Conservation (phyloP, 2,888 invertebrate genomes). For the Spisula solida region DNA sequence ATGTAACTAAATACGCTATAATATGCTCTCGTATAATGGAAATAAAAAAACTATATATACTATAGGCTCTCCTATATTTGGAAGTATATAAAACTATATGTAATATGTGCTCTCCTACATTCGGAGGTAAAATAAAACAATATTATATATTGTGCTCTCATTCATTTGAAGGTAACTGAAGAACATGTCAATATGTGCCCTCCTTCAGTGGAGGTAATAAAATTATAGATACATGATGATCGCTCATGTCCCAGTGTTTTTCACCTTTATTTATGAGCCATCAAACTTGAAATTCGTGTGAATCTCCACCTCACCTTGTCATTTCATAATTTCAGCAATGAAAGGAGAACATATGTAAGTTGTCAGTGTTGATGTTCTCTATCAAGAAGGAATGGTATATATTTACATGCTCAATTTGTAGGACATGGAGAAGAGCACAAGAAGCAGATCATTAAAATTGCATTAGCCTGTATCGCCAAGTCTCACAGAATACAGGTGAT, state of each 20-base stretch:
- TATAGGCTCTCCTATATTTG: no score
- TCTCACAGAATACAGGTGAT: slow-evolving; percentile 20
- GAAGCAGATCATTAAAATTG: slow-evolving; percentile 31
- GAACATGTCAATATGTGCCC: no score
- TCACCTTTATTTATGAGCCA: not conserved
- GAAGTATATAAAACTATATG: no score
- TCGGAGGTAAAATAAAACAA: no score
- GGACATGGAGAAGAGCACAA: not conserved
- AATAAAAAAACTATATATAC: no score
- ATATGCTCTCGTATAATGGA: no score
- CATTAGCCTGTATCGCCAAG: not conserved
- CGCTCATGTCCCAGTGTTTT: not conserved
- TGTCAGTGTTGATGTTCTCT: slow-evolving; percentile 21
- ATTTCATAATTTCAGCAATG: slow-evolving; percentile 1
- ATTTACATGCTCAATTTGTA: slow-evolving; percentile 37
- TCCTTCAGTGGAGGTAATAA: no score
- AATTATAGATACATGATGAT: no score
- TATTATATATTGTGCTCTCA: no score
- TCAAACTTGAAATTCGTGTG: not conserved
- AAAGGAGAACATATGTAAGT: slow-evolving; percentile 25
- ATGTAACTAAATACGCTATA: no score
- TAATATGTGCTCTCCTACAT: no score
- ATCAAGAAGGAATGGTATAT: slow-evolving; percentile 11
- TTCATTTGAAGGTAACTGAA: no score
- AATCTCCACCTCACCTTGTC: not conserved